These are phyloP conservation scores for Liodrosophila aerea DNA, from an alignment of 2,888 invertebrate genomes.

Conservation along the genomic window DNA sequence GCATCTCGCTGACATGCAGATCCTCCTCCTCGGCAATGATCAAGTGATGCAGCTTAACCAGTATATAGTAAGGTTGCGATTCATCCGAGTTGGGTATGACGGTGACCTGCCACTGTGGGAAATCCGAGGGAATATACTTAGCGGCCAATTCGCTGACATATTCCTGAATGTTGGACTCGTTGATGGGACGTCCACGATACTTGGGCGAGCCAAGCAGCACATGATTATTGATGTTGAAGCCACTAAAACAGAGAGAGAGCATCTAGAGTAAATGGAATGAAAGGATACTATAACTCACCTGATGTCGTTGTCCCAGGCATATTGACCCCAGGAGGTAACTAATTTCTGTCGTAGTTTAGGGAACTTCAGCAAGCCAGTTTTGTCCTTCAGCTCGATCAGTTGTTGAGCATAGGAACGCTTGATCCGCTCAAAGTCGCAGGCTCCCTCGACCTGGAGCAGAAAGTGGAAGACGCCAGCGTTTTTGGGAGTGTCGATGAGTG, in stretches of 20 bases:
- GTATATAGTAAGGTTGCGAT: constrained; percentile 84
- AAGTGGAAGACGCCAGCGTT: constrained; percentile 90
- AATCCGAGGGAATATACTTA: constrained; percentile 88
- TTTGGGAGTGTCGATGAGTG: constrained; percentile 87
- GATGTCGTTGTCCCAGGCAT: constrained; percentile 85
- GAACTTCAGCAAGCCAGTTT: constrained; percentile 85
- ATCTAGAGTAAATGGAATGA: background rate
- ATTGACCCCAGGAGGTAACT: constrained; percentile 89
- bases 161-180: constrained; percentile 89
- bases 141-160: constrained; percentile 90
- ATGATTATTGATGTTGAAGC: constrained; percentile 86
- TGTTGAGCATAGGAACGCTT: constrained; percentile 83
- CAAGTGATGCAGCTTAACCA: constrained; percentile 90
- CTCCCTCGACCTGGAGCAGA: constrained; percentile 86
- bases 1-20: constrained; percentile 89
- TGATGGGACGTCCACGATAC: constrained; percentile 88
- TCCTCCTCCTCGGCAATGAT: constrained; percentile 88
- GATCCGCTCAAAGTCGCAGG: constrained; percentile 84
- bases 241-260: no score
- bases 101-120: constrained; percentile 92
- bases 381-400: constrained; percentile 84
- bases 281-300: constrained; percentile 81
- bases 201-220: constrained; percentile 86
- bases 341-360: constrained; percentile 87
- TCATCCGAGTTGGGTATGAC: constrained; percentile 85